A percentile compares a stretch with the other conserved stretches of the same genome.
These are phyloP conservation scores for Chionis minor DNA, from an alignment of 2,113 vertebrate species.

Conservation along the genomic window DNA sequence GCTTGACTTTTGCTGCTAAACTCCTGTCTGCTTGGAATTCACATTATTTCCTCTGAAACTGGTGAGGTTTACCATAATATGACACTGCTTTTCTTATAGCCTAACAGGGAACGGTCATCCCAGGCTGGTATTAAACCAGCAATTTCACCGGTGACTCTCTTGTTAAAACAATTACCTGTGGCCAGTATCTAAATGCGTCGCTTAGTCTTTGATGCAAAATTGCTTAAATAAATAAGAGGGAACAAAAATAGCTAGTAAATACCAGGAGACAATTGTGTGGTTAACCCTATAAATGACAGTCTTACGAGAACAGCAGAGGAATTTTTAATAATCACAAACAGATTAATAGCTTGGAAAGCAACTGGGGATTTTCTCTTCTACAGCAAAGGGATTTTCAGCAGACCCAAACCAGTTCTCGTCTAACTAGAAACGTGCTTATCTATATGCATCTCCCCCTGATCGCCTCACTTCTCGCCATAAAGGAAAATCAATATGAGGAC, in stretches of 20 bases:
- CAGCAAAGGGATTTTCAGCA: conserved; percentile 1
- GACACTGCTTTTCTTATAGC: conserved; percentile 41
- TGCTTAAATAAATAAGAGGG: conserved; percentile 38
- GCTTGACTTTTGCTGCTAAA: conserved; percentile 34
- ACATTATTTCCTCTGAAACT: conserved; percentile 66
- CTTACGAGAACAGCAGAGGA: background rate
- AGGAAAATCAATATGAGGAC: conserved; percentile 33
- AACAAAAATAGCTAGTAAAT: background rate
- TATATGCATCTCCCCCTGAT: background rate
- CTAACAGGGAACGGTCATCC: conserved; percentile 42
- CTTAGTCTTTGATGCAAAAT: conserved; percentile 25
- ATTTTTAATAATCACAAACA: conserved; percentile 25
- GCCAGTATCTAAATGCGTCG: conserved; percentile 16
- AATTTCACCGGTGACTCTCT: background rate
- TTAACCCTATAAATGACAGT: conserved; percentile 9
- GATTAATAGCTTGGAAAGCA: conserved; percentile 14
- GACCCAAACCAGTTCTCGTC: background rate
- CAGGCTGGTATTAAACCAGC: conserved; percentile 35
- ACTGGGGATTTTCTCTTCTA: conserved; percentile 14
- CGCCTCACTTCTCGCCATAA: background rate
- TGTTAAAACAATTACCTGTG: conserved; percentile 34
- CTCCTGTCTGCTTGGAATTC: conserved; percentile 59
- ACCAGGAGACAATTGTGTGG: background rate
- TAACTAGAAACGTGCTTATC: conserved; percentile 15
- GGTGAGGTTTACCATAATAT: conserved; percentile 63